These are phyloP conservation scores for Chouioia cunea DNA, from an alignment of 2,888 invertebrate genomes.

Conservation along the genomic window DNA sequence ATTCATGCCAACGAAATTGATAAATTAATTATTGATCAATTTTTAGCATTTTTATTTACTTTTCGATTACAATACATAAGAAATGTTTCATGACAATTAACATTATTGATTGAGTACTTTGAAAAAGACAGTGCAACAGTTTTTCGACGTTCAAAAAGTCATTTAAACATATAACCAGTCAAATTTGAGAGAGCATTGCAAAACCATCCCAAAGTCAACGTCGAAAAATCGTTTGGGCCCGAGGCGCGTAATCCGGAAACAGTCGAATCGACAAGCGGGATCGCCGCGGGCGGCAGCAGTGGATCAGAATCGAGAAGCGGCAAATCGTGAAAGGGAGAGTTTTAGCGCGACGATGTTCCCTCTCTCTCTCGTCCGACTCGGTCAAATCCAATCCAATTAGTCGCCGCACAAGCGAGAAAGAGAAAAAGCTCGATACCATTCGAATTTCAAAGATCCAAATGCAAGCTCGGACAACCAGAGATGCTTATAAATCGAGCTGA, in stretches of 20 bases:
- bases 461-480: not conserved
- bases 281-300: not conserved
- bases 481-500: conserved; percentile 30
- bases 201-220: not conserved
- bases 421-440: conserved; percentile 14
- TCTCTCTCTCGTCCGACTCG: not conserved
- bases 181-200: too few species aligned
- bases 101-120: too few species aligned
- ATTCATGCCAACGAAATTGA: too few species aligned
- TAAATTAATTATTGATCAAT: too few species aligned
- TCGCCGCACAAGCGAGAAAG: not conserved
- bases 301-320: not conserved
- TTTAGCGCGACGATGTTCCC: conserved; percentile 11
- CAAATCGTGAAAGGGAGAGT: conserved; percentile 11
- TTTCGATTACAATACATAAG: too few species aligned
- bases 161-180: too few species aligned
- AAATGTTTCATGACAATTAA: too few species aligned
- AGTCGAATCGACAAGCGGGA: conserved; percentile 16
- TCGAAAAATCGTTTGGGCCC: too few species aligned
- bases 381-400: conserved; percentile 39
- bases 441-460: conserved; percentile 41
- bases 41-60: too few species aligned
- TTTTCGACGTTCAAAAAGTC: too few species aligned
- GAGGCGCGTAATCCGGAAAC: conserved; percentile 11
- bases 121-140: too few species aligned